phyloP scores from a whole-genome alignment of 2,888 invertebrate genomes.

The Drosophila nr. medialis region DNA sequence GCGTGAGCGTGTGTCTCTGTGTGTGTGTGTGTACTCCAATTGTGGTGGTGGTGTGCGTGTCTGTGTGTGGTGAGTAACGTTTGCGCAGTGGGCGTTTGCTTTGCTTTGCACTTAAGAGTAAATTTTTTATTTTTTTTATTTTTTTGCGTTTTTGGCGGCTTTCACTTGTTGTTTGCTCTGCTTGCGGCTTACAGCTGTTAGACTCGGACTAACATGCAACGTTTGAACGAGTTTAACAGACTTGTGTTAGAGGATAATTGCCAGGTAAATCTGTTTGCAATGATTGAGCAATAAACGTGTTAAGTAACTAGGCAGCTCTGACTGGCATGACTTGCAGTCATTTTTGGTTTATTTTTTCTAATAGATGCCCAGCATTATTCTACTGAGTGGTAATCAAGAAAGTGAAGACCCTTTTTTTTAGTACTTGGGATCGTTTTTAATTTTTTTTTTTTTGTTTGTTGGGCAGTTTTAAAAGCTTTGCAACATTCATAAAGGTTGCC shows the following conservation, averaged over 20 bases:
- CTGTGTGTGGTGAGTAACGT: conserved; percentile 54
- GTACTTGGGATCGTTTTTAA: conserved; percentile 13
- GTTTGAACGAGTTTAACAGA: conserved; percentile 16
- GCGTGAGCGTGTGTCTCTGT: conserved; percentile 21
- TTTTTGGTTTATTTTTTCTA: not conserved
- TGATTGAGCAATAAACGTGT: conserved; percentile 57
- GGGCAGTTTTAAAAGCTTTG: conserved; percentile 34
- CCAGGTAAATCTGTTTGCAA: conserved; percentile 60
- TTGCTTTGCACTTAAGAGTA: conserved; percentile 47
- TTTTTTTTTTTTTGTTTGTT: not conserved
- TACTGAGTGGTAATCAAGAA: conserved; percentile 48
- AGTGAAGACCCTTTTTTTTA: conserved; percentile 38
- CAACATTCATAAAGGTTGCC: conserved; percentile 63
- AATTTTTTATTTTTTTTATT: conserved; percentile 4
- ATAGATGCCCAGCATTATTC: not conserved
- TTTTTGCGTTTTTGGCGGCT: conserved; percentile 14
- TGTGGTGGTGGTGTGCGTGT: not conserved
- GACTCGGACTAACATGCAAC: conserved; percentile 22
- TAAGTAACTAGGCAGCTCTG: conserved; percentile 41
- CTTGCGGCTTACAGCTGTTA: conserved; percentile 36
- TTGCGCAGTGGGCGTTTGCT: conserved; percentile 62
- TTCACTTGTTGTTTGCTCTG: conserved; percentile 62
- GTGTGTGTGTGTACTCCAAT: conserved; percentile 11
- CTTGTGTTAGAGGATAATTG: conserved; percentile 57
- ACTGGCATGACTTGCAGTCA: conserved; percentile 41